Percentiles rank a stretch among this genome's conserved stretches.
phyloP scores from a whole-genome alignment of 2,888 invertebrate species.

The Gasteruption jaculator region DNA sequence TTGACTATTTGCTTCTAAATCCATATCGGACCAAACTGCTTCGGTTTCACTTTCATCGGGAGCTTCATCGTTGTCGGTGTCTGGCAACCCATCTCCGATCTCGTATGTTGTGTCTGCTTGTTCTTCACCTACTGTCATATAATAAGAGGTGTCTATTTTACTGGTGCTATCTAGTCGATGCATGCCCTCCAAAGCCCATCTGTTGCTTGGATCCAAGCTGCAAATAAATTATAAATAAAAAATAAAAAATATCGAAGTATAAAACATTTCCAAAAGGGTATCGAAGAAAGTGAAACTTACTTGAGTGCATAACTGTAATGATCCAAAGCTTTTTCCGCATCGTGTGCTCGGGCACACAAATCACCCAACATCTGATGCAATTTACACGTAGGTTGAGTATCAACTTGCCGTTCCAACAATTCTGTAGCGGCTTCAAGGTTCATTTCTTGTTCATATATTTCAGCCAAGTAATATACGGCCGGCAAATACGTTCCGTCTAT shows the following conservation, averaged over 20 bases:
- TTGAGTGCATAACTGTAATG: constrained; percentile 65
- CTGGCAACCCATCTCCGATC: constrained; percentile 50
- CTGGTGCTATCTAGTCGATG: constrained; percentile 58
- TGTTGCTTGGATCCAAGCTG: constrained; percentile 63
- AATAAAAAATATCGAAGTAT: background rate
- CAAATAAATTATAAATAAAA: constrained; percentile 20
- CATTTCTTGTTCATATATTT: constrained; percentile 65
- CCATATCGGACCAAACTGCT: constrained; percentile 61
- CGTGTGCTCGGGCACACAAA: constrained; percentile 59
- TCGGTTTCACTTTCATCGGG: constrained; percentile 58
- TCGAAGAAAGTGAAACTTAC: constrained; percentile 45
- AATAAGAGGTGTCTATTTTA: constrained; percentile 55
- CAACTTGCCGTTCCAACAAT: constrained; percentile 64
- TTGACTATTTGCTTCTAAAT: constrained; percentile 55
- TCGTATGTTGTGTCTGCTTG: constrained; percentile 54
- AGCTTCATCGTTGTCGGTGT: constrained; percentile 51
- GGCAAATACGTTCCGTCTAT: constrained; percentile 69
- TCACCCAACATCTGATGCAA: constrained; percentile 67
- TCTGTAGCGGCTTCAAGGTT: constrained; percentile 65
- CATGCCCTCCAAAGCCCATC: constrained; percentile 62
- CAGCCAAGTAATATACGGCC: constrained; percentile 68
- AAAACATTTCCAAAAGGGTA: constrained; percentile 4
- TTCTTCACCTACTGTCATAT: constrained; percentile 55
- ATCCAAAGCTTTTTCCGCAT: constrained; percentile 66
- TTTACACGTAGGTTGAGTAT: constrained; percentile 59